Evolutionary conservation across 2,888 invertebrate genomes (phyloP).

Genomic region (Pseudococcus viburni): DNA sequence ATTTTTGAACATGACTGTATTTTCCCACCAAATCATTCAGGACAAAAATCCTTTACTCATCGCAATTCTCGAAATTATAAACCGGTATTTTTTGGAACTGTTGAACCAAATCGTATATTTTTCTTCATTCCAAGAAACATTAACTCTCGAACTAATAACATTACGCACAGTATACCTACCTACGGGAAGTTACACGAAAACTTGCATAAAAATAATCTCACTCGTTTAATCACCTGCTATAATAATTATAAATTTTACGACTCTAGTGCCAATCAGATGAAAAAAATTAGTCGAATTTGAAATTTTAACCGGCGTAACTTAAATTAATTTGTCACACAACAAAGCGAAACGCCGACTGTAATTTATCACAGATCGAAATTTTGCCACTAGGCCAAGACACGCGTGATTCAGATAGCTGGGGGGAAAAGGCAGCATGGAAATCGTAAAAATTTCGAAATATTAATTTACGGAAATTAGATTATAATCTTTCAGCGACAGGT

Average conservation of each 20-base stretch:
- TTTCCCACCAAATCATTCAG: no score
- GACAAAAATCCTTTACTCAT: no score
- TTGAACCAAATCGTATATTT: neutral
- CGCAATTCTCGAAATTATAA: no score
- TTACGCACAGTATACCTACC: no score
- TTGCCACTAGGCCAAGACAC: neutral
- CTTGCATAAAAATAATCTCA: neutral
- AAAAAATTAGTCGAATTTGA: neutral
- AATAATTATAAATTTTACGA: conserved; percentile 3
- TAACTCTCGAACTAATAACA: neutral
- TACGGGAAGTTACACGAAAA: neutral
- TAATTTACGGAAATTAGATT: neutral
- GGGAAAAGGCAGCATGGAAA: neutral
- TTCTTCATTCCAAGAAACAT: neutral
- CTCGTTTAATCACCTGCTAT: neutral
- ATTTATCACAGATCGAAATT: neutral
- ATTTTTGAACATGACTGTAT: no score
- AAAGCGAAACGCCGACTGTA: neutral
- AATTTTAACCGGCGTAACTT: neutral
- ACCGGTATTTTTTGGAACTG: no score
- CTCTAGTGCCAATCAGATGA: neutral
- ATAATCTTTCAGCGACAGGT: neutral
- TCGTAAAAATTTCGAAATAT: neutral
- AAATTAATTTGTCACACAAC: neutral
- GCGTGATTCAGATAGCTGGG: neutral